Evolutionary conservation across 2,113 vertebrate genomes (phyloP).

Genomic region (Ictalurus punctatus): DNA sequence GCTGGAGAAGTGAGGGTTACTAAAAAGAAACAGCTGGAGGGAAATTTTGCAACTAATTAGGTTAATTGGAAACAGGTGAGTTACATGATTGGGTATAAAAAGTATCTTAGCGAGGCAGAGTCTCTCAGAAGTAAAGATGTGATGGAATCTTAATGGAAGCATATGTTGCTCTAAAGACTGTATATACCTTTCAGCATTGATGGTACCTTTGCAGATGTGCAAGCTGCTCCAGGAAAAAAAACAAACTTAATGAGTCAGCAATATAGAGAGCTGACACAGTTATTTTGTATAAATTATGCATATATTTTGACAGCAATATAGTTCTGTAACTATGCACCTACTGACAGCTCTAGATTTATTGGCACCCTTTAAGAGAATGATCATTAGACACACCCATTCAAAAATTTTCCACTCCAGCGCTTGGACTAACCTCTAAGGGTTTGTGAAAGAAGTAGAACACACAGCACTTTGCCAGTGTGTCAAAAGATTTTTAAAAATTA

Average conservation of each 20-base stretch:
- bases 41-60: no score
- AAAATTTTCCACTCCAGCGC: not conserved
- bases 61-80: no score
- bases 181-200: no score
- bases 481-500: not conserved
- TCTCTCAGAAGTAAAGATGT: no score
- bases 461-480: not conserved
- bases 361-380: not conserved
- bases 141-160: no score
- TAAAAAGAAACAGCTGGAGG: no score
- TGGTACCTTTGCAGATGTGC: no score
- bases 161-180: no score
- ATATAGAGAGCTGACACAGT: not conserved
- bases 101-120: no score
- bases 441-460: not conserved
- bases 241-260: not conserved
- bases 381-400: not conserved
- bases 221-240: no score
- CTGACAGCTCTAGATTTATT: not conserved
- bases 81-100: no score
- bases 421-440: not conserved
- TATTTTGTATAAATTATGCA: not conserved
- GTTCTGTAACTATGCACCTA: not conserved
- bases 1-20: no score
- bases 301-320: not conserved